Conservation (phyloP, 2,888 invertebrate genomes). For the Fissipunctia ypsillon region DNA sequence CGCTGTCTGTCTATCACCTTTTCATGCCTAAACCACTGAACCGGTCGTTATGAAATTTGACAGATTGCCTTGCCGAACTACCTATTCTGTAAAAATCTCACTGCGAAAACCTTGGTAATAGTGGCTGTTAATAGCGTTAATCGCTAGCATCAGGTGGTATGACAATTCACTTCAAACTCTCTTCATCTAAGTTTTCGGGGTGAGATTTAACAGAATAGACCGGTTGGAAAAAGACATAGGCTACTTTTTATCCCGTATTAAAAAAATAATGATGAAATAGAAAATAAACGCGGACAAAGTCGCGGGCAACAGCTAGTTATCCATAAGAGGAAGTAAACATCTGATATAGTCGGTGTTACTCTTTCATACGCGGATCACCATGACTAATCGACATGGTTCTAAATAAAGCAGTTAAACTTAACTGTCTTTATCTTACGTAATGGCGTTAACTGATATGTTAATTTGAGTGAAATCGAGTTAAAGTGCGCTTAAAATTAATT, state of each 20-base stretch:
- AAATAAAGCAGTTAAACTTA: conserved; percentile 31
- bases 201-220: background rate
- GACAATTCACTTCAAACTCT: background rate
- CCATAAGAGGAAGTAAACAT: conserved; percentile 30
- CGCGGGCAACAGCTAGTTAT: background rate
- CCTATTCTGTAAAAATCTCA: background rate
- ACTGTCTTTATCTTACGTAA: conserved; percentile 46
- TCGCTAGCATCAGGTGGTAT: background rate
- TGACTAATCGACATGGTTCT: conserved; percentile 43
- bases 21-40: background rate
- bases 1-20: background rate
- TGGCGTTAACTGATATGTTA: conserved; percentile 22
- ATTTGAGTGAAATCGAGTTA: conserved; percentile 14
- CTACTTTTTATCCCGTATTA: too few relatives aligned
- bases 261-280: background rate
- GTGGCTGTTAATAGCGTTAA: background rate
- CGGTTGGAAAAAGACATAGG: background rate
- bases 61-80: background rate
- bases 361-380: conserved; percentile 33
- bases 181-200: background rate
- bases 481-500: conserved; percentile 13
- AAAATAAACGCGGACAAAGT: background rate
- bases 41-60: background rate
- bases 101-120: background rate
- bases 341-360: conserved; percentile 8